A percentile compares a stretch with the other conserved stretches of the same genome.
These are phyloP conservation scores for Yponomeuta plumbellus DNA, from an alignment of 2,888 invertebrate genomes.

Conservation along the genomic window DNA sequence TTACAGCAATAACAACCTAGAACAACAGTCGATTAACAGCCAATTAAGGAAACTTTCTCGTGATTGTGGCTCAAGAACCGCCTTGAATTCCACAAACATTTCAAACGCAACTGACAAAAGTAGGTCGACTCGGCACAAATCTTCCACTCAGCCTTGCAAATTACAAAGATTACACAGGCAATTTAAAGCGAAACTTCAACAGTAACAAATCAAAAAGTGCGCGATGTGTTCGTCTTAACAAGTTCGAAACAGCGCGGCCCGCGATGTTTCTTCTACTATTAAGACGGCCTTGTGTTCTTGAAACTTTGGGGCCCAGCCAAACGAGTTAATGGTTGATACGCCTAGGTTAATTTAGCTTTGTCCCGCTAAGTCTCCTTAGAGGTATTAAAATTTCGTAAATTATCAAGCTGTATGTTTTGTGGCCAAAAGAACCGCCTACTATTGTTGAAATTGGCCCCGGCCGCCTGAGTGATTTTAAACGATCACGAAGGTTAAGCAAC, in stretches of 20 bases:
- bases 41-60: no score
- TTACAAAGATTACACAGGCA: slow-evolving; percentile 1
- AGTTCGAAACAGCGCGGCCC: background rate
- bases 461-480: no score
- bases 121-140: background rate
- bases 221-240: background rate
- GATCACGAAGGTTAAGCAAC: no score
- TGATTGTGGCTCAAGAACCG: no score
- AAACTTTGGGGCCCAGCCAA: slow-evolving; percentile 50
- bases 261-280: slow-evolving; percentile 11
- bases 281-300: slow-evolving; percentile 12
- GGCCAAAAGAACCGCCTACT: background rate
- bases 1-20: no score
- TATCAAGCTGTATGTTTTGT: slow-evolving; percentile 29
- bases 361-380: slow-evolving; percentile 31
- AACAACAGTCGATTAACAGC: no score
- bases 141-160: background rate
- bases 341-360: slow-evolving; percentile 54
- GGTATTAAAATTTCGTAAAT: slow-evolving; percentile 36
- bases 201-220: background rate
- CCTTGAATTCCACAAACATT: background rate
- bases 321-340: slow-evolving; percentile 60
- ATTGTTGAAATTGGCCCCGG: no score
- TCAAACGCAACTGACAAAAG: slow-evolving; percentile 1
- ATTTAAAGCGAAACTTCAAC: slow-evolving; percentile 1